These are phyloP conservation scores for Erpornis zantholeuca DNA, from an alignment of 2,113 vertebrate genomes.

Conservation along the genomic window DNA sequence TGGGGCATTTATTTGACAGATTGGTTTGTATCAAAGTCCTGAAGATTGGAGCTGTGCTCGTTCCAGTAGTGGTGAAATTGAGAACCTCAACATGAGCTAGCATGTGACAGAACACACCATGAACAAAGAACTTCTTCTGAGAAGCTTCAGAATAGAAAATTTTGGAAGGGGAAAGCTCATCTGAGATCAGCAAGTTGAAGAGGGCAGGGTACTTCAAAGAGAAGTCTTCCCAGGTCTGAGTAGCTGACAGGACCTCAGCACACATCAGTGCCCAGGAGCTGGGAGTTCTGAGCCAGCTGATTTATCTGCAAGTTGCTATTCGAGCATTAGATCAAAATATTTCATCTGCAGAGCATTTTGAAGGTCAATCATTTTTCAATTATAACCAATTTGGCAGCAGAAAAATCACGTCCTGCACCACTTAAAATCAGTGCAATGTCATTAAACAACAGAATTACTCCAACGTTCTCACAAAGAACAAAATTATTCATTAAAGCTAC, in stretches of 20 bases:
- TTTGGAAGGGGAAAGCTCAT: not conserved
- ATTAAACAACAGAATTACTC: constrained; percentile 49
- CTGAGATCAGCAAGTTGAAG: not conserved
- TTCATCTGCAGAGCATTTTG: not conserved
- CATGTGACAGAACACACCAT: not conserved
- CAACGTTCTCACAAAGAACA: not conserved
- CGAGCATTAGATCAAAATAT: not conserved
- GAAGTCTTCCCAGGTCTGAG: too few species aligned
- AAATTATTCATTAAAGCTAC: constrained; percentile 37
- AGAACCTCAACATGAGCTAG: not conserved
- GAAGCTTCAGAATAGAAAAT: not conserved
- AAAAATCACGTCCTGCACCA: not conserved
- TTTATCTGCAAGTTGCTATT: not conserved
- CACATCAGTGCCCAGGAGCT: not conserved
- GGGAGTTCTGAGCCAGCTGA: not conserved
- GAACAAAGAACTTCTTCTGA: not conserved
- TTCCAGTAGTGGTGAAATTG: not conserved
- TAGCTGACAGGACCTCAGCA: not conserved
- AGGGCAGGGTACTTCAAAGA: not conserved
- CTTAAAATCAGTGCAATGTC: constrained; percentile 24
- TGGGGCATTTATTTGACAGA: not conserved
- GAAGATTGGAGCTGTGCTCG: not conserved
- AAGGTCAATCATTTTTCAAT: constrained; percentile 47
- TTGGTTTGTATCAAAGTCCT: not conserved
- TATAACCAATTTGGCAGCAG: constrained; percentile 1